Evolutionary conservation across 2,888 invertebrate genomes (phyloP).

Genomic region (Tortricodes alternella): DNA sequence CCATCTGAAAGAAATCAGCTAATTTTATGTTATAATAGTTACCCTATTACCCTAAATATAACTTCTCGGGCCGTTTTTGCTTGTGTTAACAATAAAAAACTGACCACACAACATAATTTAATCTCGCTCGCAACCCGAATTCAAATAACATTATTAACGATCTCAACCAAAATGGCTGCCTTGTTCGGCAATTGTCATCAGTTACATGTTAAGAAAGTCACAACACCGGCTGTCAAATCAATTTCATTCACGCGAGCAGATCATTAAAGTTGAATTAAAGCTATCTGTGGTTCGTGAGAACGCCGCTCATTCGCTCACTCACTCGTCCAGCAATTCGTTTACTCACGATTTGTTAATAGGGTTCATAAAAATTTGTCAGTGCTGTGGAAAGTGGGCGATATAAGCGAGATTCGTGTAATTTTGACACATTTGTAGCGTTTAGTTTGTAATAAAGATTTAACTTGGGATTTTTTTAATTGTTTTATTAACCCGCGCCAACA

Average conservation of each 20-base stretch:
- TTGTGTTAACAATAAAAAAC: not conserved
- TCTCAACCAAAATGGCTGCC: slow-evolving; percentile 15
- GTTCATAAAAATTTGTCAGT: slow-evolving; percentile 35
- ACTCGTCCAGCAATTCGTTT: slow-evolving; percentile 47
- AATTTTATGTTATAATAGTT: too few species aligned
- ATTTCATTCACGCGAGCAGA: slow-evolving; percentile 78
- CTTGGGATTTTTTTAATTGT: too few species aligned
- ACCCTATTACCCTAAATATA: too few species aligned
- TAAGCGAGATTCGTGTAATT: slow-evolving; percentile 21
- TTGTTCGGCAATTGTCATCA: slow-evolving; percentile 34
- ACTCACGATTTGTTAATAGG: slow-evolving; percentile 60
- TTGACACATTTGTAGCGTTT: slow-evolving; percentile 16
- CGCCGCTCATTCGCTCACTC: slow-evolving; percentile 52
- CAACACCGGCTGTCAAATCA: slow-evolving; percentile 73
- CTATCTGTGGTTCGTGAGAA: slow-evolving; percentile 75
- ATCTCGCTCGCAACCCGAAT: slow-evolving; percentile 14
- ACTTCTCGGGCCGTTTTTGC: not conserved
- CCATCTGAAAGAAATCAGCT: too few species aligned
- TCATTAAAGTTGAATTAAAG: slow-evolving; percentile 79
- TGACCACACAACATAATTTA: slow-evolving; percentile 1
- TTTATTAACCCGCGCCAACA: too few species aligned
- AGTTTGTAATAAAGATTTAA: slow-evolving; percentile 2
- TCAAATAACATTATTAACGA: slow-evolving; percentile 18
- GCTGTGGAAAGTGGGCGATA: slow-evolving; percentile 37
- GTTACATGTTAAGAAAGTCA: slow-evolving; percentile 52